phyloP scores from a whole-genome alignment of 1,140 invertebrate species.

The Brachionus angularis region DNA sequence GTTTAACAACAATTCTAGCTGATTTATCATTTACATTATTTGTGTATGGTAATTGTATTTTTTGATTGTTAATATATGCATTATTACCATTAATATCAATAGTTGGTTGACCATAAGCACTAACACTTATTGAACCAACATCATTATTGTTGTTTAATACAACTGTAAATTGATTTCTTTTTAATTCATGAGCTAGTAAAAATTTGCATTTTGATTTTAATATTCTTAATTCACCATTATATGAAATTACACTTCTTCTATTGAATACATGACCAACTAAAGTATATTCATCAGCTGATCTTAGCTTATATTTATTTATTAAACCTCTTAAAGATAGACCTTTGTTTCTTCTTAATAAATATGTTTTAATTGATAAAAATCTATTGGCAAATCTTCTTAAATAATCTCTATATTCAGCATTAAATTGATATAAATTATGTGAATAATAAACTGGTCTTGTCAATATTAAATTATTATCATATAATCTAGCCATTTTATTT shows the following conservation, averaged over 20 bases:
- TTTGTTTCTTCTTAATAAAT: neutral
- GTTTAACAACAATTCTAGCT: neutral
- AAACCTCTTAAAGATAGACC: neutral
- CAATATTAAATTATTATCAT: slow-evolving; percentile 9
- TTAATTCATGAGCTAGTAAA: slow-evolving; percentile 14
- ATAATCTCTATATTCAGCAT: slow-evolving; percentile 35
- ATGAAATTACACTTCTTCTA: slow-evolving; percentile 21
- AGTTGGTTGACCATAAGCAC: neutral
- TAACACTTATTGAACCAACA: neutral
- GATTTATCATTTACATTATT: neutral
- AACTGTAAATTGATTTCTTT: slow-evolving; percentile 29
- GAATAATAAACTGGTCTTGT: neutral
- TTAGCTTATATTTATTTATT: slow-evolving; percentile 32
- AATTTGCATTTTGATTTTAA: slow-evolving; percentile 17
- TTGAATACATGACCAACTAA: slow-evolving; percentile 20
- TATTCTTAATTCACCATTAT: neutral
- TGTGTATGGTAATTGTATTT: neutral
- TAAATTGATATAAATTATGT: slow-evolving; percentile 30
- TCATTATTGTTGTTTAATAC: slow-evolving; percentile 19
- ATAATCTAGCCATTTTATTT: neutral
- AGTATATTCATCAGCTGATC: neutral
- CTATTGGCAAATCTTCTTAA: slow-evolving; percentile 2
- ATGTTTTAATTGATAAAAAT: slow-evolving; percentile 1
- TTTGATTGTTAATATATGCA: slow-evolving; percentile 3
- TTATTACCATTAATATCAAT: neutral